Evolutionary conservation across 2,797 vertebrate species (phyloP).

Genomic region (Acipenser transmontanus): DNA sequence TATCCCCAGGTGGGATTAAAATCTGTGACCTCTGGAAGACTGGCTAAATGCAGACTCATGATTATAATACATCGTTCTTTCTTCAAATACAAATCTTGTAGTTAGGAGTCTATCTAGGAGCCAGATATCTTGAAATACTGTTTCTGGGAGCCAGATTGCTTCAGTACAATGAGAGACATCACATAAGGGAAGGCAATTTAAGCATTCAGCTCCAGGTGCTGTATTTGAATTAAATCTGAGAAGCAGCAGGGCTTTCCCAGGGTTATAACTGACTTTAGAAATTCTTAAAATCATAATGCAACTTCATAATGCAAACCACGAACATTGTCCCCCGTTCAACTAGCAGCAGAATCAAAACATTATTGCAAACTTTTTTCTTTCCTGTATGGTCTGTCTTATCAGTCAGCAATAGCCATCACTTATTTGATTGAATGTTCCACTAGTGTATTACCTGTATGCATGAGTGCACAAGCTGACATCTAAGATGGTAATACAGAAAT

Average conservation of each 20-base stretch:
- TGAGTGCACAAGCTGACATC: no score
- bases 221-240: slow-evolving; percentile 18
- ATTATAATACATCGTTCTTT: slow-evolving; percentile 19
- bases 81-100: slow-evolving; percentile 18
- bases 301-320: no score
- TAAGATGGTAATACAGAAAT: no score
- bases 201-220: slow-evolving; percentile 17
- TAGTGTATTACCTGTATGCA: no score
- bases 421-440: no score
- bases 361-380: no score
- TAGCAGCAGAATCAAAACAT: no score
- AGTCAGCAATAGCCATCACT: no score
- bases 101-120: slow-evolving; percentile 18
- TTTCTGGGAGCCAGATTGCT: slow-evolving; percentile 26
- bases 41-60: slow-evolving; percentile 19
- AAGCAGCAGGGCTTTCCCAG: slow-evolving; percentile 10
- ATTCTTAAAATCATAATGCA: no score
- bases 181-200: slow-evolving; percentile 15
- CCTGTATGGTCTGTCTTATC: no score
- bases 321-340: no score
- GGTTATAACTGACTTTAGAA: no score
- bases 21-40: slow-evolving; percentile 23
- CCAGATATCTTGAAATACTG: slow-evolving; percentile 9
- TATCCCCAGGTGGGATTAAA: slow-evolving; percentile 18
- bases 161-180: slow-evolving; percentile 2